A percentile compares a stretch with the other conserved stretches of the same genome.
Conservation (phyloP, 2,888 invertebrate genomes). For the Petrolisthes cinctipes region DNA sequence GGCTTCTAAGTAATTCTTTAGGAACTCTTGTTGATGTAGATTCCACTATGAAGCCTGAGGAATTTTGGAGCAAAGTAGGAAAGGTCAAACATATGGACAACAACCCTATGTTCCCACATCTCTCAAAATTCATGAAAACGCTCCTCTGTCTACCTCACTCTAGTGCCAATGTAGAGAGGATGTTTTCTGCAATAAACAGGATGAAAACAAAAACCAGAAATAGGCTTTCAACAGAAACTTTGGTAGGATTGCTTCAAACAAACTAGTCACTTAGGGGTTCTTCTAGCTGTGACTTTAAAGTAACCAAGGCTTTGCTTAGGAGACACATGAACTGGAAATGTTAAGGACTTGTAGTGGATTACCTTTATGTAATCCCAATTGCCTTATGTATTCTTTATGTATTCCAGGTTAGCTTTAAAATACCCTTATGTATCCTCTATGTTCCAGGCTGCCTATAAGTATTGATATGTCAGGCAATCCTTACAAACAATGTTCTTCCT, state of each 20-base stretch:
- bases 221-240: constrained; percentile 24
- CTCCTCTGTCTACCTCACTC: constrained; percentile 26
- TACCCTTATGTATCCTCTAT: no score
- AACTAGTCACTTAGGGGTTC: no score
- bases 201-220: constrained; percentile 36
- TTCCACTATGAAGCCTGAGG: constrained; percentile 10
- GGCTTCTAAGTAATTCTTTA: constrained; percentile 1
- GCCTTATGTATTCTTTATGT: no score
- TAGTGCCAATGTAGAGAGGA: constrained; percentile 16
- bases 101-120: constrained; percentile 8
- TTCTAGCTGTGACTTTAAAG: no score
- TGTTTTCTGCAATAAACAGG: constrained; percentile 19
- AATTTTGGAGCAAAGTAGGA: constrained; percentile 10
- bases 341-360: no score
- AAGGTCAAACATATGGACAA: constrained; percentile 11
- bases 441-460: no score
- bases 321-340: no score
- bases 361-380: no score
- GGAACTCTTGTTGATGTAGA: constrained; percentile 21
- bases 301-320: no score
- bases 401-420: no score
- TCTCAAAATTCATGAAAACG: constrained; percentile 1
- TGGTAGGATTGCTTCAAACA: constrained; percentile 14
- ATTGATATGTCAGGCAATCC: no score
- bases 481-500: no score